Conservation (phyloP, 2,888 invertebrate species). For the Tenthredo mesomela region DNA sequence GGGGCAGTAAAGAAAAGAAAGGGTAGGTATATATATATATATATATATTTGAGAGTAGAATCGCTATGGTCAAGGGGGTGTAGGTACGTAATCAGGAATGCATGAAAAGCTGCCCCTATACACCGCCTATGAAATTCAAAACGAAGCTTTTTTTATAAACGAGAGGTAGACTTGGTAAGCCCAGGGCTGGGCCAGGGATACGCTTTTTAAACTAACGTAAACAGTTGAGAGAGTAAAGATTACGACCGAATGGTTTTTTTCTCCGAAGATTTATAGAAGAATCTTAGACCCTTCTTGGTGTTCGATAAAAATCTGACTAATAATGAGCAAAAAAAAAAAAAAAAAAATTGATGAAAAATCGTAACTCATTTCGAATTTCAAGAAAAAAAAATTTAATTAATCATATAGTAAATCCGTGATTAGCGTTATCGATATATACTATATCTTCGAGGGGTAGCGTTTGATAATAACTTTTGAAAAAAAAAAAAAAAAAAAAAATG, state of each 20-base stretch:
- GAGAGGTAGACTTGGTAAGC: background rate
- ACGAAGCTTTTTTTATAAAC: constrained; percentile 9
- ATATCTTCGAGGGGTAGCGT: too few relatives aligned
- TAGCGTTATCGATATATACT: too few relatives aligned
- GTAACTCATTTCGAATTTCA: too few relatives aligned
- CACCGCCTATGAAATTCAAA: constrained; percentile 8
- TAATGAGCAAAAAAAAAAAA: too few relatives aligned
- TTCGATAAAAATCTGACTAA: too few relatives aligned
- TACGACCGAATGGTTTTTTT: background rate
- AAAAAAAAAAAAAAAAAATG: too few relatives aligned
- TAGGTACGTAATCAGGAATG: background rate
- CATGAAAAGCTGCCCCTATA: constrained; percentile 4
- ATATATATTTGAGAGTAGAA: background rate
- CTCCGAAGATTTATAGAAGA: background rate
- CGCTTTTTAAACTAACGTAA: background rate
- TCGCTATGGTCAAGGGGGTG: background rate
- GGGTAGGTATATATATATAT: too few relatives aligned
- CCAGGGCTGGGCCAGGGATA: background rate
- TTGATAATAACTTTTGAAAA: too few relatives aligned
- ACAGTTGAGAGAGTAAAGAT: background rate
- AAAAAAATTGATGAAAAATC: too few relatives aligned
- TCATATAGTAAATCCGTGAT: too few relatives aligned
- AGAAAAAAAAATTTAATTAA: too few relatives aligned
- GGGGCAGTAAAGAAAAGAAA: background rate
- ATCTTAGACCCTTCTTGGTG: background rate